phyloP scores from a whole-genome alignment of 2,113 vertebrate genomes.

The Zosterops hypoxanthus region DNA sequence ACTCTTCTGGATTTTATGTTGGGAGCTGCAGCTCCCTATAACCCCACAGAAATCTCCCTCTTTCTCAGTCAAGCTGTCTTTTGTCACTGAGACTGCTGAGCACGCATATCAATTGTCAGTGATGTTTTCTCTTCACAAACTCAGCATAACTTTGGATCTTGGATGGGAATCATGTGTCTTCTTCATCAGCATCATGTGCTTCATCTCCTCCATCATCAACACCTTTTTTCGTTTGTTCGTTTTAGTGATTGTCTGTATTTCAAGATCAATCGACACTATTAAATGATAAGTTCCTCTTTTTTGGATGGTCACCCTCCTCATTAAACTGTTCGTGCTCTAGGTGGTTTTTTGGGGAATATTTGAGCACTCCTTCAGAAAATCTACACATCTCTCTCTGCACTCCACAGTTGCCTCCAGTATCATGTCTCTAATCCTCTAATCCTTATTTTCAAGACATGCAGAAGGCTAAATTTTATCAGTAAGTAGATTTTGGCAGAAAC shows the following conservation, averaged over 20 bases:
- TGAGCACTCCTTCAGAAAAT: not conserved
- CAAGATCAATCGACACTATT: not conserved
- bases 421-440: not conserved
- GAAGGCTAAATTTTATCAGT: not conserved
- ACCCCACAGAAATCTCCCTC: not conserved
- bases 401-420: not conserved
- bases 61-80: not conserved
- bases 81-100: not conserved
- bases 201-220: not conserved
- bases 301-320: not conserved
- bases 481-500: not conserved
- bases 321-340: not conserved
- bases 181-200: not conserved
- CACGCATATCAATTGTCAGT: rapidly evolving
- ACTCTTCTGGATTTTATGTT: not conserved
- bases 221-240: not conserved
- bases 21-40: not conserved
- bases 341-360: not conserved
- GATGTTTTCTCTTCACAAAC: not conserved
- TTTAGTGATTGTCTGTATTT: not conserved
- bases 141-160: not conserved
- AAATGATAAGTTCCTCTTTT: not conserved
- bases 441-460: not conserved
- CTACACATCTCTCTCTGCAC: not conserved
- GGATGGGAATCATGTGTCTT: not conserved